Evolutionary conservation across 2,888 invertebrate species (phyloP).

Genomic region (Orthosia cruda): DNA sequence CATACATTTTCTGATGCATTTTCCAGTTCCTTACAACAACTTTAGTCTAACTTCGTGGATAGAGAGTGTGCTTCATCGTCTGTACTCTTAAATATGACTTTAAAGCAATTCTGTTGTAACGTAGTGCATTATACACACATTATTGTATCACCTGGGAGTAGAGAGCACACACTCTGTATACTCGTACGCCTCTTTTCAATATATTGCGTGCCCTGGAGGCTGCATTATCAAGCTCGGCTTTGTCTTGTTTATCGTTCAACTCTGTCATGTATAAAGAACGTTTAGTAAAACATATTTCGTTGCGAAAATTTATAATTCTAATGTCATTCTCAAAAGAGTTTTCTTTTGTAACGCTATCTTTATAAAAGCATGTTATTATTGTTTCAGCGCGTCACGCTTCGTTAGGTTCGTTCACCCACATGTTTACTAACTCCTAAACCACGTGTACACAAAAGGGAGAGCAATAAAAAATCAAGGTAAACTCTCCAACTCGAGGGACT

Average conservation of each 20-base stretch:
- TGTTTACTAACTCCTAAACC: constrained; percentile 70
- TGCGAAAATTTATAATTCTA: constrained; percentile 34
- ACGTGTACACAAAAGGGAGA: constrained; percentile 70
- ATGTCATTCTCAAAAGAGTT: constrained; percentile 24
- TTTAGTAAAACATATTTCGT: constrained; percentile 44
- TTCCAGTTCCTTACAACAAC: constrained; percentile 38
- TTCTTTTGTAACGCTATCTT: constrained; percentile 38
- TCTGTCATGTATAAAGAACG: constrained; percentile 56
- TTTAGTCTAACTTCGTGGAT: constrained; percentile 33
- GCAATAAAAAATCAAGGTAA: constrained; percentile 77
- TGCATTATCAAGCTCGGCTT: constrained; percentile 66
- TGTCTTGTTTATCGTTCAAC: constrained; percentile 65
- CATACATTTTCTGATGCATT: constrained; percentile 46
- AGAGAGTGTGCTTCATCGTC: constrained; percentile 36
- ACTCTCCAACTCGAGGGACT: constrained; percentile 77
- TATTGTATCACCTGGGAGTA: constrained; percentile 54
- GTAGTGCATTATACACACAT: constrained; percentile 46
- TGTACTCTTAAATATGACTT: constrained; percentile 48
- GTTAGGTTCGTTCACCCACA: constrained; percentile 40
- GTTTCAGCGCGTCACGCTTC: constrained; percentile 19
- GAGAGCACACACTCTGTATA: constrained; percentile 40
- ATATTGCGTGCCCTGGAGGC: constrained; percentile 63
- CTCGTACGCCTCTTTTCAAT: constrained; percentile 59
- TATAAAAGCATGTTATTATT: constrained; percentile 14
- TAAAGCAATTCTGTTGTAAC: constrained; percentile 54